Conservation (phyloP, 2,888 invertebrate species). For the Malthinus seriepunctatus region DNA sequence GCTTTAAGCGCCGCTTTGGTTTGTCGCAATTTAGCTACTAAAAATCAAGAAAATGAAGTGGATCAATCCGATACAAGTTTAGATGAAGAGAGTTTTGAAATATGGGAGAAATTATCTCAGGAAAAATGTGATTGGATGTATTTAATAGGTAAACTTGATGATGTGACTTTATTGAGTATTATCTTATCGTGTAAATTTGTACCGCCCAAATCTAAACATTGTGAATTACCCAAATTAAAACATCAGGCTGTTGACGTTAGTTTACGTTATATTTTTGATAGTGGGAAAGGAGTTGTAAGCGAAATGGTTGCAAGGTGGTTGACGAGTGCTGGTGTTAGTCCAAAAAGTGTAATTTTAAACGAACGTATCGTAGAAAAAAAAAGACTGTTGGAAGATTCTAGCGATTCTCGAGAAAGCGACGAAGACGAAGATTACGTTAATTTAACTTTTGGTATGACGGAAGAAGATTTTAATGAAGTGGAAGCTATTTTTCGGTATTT, state of each 20-base stretch:
- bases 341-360: slow-evolving; percentile 62
- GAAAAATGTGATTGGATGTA: slow-evolving; percentile 88
- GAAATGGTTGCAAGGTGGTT: slow-evolving; percentile 90
- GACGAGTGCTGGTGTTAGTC: slow-evolving; percentile 71
- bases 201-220: slow-evolving; percentile 47
- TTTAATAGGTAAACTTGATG: slow-evolving; percentile 86
- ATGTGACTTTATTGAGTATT: slow-evolving; percentile 78
- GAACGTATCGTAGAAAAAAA: slow-evolving; percentile 47
- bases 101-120: slow-evolving; percentile 82
- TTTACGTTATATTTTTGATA: slow-evolving; percentile 66
- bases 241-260: slow-evolving; percentile 64
- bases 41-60: slow-evolving; percentile 51
- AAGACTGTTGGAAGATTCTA: slow-evolving; percentile 38
- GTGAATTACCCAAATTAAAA: slow-evolving; percentile 59
- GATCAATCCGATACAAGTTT: slow-evolving; percentile 39
- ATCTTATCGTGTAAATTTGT: slow-evolving; percentile 62
- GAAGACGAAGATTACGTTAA: not conserved
- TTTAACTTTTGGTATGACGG: slow-evolving; percentile 2
- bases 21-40: slow-evolving; percentile 74
- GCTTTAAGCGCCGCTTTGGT: slow-evolving; percentile 83
- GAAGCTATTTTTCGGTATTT: slow-evolving; percentile 64
- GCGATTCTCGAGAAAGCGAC: slow-evolving; percentile 19
- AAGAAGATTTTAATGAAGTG: slow-evolving; percentile 25
- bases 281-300: slow-evolving; percentile 81
- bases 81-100: slow-evolving; percentile 54